Percentiles rank a stretch among this genome's conserved stretches.
Evolutionary conservation across 1,140 invertebrate species (phyloP).

Genomic region (Parapsyche elsis): DNA sequence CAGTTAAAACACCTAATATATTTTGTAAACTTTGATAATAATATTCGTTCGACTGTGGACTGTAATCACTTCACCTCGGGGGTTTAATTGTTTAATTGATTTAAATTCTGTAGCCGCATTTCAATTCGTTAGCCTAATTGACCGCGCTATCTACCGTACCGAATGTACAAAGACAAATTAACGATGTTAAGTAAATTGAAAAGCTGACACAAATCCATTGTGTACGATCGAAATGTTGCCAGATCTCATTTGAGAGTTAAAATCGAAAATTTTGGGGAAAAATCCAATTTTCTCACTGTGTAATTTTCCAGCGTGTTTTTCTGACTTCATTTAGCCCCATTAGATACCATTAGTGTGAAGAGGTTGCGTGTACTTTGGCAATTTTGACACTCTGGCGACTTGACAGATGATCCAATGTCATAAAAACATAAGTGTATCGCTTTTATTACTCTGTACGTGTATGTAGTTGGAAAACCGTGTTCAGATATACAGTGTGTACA

Average conservation of each 20-base stretch:
- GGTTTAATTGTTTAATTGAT: conserved; percentile 14
- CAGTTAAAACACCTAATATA: too few relatives aligned
- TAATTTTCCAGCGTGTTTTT: not conserved
- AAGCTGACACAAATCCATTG: not conserved
- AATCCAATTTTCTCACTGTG: not conserved
- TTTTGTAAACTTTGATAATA: too few relatives aligned
- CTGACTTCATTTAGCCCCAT: conserved; percentile 10
- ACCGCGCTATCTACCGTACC: conserved; percentile 5
- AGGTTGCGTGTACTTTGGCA: conserved; percentile 7
- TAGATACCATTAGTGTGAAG: conserved; percentile 7
- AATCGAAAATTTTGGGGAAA: not conserved
- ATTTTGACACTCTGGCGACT: conserved; percentile 5
- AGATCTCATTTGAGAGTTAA: not conserved
- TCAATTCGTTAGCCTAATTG: conserved; percentile 26
- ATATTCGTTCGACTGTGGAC: too few relatives aligned
- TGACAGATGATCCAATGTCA: not conserved
- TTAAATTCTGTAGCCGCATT: conserved; percentile 12
- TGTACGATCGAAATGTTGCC: not conserved
- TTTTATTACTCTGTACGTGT: too few relatives aligned
- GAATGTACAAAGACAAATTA: conserved; percentile 8
- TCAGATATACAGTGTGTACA: too few relatives aligned
- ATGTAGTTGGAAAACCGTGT: too few relatives aligned
- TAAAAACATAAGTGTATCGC: too few relatives aligned
- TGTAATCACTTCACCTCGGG: conserved; percentile 5
- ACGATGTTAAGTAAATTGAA: conserved; percentile 10